Percentiles rank a stretch among this genome's conserved stretches.
Conservation (phyloP, 2,113 vertebrate species). For the Choloepus hoffmanni region DNA sequence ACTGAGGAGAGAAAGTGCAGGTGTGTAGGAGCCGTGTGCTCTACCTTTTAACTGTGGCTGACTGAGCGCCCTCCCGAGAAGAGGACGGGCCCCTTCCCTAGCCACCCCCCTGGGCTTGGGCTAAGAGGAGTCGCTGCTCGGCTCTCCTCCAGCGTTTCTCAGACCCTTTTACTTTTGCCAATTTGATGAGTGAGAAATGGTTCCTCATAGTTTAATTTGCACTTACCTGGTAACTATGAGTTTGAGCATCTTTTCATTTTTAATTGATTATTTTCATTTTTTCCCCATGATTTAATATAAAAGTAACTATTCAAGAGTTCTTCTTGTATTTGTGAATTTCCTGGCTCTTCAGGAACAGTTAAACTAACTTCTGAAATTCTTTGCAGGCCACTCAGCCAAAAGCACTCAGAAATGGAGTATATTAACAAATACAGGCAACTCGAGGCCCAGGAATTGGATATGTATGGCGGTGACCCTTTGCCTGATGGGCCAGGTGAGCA, state of each 20-base stretch:
- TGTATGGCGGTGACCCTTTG: background rate
- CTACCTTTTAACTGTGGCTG: rapidly evolving
- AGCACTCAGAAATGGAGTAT: slow-evolving; percentile 56
- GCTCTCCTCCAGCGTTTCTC: background rate
- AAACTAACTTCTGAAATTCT: background rate
- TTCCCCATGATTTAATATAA: background rate
- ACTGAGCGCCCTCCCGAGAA: too few species aligned
- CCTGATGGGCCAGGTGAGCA: slow-evolving; percentile 53
- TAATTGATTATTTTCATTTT: background rate
- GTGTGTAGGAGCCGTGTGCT: background rate
- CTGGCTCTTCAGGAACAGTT: background rate
- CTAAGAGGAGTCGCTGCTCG: too few species aligned
- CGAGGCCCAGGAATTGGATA: slow-evolving; percentile 44
- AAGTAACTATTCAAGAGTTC: background rate
- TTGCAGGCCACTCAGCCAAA: slow-evolving; percentile 50
- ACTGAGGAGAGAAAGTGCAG: rapidly evolving
- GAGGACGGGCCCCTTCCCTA: rapidly evolving
- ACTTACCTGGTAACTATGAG: background rate
- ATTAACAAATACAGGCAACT: slow-evolving; percentile 64
- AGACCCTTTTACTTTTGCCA: background rate
- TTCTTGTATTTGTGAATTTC: background rate
- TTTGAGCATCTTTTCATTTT: background rate
- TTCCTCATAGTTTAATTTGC: background rate
- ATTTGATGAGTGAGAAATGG: background rate
- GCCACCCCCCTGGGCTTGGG: background rate